Evolutionary conservation across 2,113 vertebrate genomes (phyloP), one percentile per base, ranked within the genome.

Genomic region (Anguilla japonica): DNA sequence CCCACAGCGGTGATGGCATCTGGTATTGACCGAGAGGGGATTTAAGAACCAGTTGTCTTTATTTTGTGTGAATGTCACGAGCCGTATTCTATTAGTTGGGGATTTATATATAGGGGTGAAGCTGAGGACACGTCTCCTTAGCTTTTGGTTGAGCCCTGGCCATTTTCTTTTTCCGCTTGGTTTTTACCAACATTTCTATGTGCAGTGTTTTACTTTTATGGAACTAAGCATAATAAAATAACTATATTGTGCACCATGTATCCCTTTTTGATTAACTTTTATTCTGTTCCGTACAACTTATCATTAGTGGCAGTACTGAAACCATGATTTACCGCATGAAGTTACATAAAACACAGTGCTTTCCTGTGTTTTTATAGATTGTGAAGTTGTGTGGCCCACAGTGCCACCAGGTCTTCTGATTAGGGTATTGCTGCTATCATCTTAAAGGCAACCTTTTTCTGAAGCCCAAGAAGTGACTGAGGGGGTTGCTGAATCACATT

Each of bases 341-440:
- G 57, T 2, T 79, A 43, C 20, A 80, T 67, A 57, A 85, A 53
- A 85, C 20, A 39, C 3, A 84, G 50, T 82, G 56, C 56, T 75
- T 87, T 63, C 67, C 29, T 78, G 39, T 80, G 34, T 34, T 83
- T 78, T 53, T 50, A 86, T 85, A 63, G 60, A 85, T 34, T 26
- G 78, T 85, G 86, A 84, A 86, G 88, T 93, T 89, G 79, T 87
- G 94, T 93, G 88, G 92, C 86, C 91, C 90, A 95, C 93, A 96
- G 94, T 91, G 95, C 95, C 95, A 92, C 88, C 95, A 94, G 90
- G 93, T 91, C 87, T 75, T 93, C 90, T 81, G 34, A 87, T 78
- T 41, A 60, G 88, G 92, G 92, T 93, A 94, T 89, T 93, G 87
- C 93, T 87, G 18, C 85, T 34, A 46, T 71, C 79, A 50, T 87